These are phyloP conservation scores for Manis javanica DNA, from an alignment of 2,797 vertebrate species.

Conservation along the genomic window DNA sequence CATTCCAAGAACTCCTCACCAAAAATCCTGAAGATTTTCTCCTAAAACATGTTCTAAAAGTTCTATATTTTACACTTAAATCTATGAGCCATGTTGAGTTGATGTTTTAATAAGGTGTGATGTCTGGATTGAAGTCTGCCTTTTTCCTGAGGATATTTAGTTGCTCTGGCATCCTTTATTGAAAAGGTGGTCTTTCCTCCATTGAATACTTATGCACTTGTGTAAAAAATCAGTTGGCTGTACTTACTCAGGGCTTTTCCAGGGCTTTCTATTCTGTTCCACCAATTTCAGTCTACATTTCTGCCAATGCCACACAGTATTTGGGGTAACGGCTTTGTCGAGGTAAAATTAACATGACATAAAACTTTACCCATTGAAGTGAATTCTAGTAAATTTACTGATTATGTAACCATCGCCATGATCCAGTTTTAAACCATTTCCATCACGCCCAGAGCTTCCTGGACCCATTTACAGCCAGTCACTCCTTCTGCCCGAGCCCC, in stretches of 20 bases:
- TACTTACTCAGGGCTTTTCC: rapidly evolving
- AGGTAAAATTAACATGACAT: neutral
- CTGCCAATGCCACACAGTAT: rapidly evolving
- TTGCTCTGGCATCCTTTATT: no score
- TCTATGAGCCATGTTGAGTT: neutral
- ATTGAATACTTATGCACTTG: neutral
- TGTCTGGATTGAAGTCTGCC: neutral
- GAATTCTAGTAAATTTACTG: neutral
- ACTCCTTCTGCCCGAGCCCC: rapidly evolving
- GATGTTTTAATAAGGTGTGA: neutral
- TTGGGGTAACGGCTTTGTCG: neutral
- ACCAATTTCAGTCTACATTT: no score
- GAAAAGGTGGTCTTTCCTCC: neutral
- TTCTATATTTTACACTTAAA: neutral
- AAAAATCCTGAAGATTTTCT: neutral
- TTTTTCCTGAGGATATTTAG: neutral
- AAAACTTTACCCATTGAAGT: neutral
- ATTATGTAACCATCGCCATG: no score
- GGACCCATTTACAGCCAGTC: neutral
- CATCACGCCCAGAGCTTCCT: rapidly evolving
- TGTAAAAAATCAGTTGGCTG: neutral
- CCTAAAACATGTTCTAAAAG: neutral
- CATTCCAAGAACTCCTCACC: neutral
- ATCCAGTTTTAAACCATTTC: neutral
- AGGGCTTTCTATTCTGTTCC: no score